Conservation (phyloP, 2,888 invertebrate species). For the Apotomis capreana region DNA sequence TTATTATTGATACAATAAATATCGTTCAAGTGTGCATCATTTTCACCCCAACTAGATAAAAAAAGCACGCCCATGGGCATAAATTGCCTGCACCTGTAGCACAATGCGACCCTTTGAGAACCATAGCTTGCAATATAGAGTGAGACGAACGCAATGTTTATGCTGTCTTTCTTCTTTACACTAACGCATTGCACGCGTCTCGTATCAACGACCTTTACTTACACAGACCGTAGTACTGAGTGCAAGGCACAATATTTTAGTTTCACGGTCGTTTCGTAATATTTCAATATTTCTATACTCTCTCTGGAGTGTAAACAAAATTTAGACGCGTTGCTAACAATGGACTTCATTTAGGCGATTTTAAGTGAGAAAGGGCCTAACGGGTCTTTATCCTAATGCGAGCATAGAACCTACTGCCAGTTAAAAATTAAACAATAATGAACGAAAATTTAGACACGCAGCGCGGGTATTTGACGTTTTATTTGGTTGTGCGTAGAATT, state of each 20-base stretch:
- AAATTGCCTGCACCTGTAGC: conserved; percentile 36
- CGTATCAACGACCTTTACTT: conserved; percentile 78
- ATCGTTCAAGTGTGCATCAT: conserved; percentile 1
- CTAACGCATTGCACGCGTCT: conserved; percentile 64
- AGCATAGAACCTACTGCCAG: conserved; percentile 3
- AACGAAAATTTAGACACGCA: background rate
- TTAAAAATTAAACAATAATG: background rate
- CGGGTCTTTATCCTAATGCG: conserved; percentile 9
- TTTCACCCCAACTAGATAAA: conserved; percentile 14
- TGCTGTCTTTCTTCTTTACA: conserved; percentile 65
- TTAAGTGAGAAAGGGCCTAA: conserved; percentile 48
- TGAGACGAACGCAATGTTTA: conserved; percentile 67
- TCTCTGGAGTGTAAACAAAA: conserved; percentile 62
- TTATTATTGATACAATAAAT: background rate
- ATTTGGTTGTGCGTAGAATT: too few relatives aligned
- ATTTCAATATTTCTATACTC: conserved; percentile 67
- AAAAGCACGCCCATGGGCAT: conserved; percentile 14
- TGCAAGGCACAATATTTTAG: conserved; percentile 67
- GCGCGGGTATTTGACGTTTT: too few relatives aligned
- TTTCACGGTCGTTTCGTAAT: conserved; percentile 79
- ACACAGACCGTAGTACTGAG: conserved; percentile 66
- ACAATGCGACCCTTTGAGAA: conserved; percentile 54
- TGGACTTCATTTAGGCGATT: conserved; percentile 49
- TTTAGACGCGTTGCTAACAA: conserved; percentile 45
- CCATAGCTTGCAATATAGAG: conserved; percentile 56